These are phyloP conservation scores for Bradypodion ventrale DNA, from an alignment of 2,797 vertebrate species.

Conservation along the genomic window DNA sequence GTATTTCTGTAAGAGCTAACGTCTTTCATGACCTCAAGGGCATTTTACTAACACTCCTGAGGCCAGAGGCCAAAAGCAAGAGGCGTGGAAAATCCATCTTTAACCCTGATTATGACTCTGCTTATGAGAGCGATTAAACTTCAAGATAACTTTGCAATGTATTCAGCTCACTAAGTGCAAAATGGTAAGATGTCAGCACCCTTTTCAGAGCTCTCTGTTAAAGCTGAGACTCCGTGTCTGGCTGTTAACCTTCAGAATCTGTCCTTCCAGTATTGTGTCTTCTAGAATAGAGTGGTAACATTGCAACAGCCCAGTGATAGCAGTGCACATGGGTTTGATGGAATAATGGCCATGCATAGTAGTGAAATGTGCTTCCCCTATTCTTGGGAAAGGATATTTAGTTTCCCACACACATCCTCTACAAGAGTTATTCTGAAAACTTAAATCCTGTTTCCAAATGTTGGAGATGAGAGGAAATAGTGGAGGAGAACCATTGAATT, in stretches of 20 bases:
- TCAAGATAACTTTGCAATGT: conserved; percentile 11
- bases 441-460: too few relatives aligned
- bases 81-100: background rate
- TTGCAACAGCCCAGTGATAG: conserved; percentile 34
- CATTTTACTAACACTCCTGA: conserved; percentile 1
- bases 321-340: conserved; percentile 38
- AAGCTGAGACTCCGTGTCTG: conserved; percentile 58
- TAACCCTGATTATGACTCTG: conserved; percentile 14
- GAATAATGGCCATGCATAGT: background rate
- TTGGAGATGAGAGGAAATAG: too few relatives aligned
- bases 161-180: conserved; percentile 55
- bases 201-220: conserved; percentile 70
- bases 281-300: conserved; percentile 62
- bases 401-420: too few relatives aligned
- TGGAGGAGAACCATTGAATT: too few relatives aligned
- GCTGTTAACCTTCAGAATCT: conserved; percentile 54
- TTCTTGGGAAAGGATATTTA: background rate
- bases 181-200: conserved; percentile 80
- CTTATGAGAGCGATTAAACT: conserved; percentile 4
- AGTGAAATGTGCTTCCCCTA: background rate
- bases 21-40: conserved; percentile 14
- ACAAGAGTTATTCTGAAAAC: too few relatives aligned
- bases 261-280: conserved; percentile 53
- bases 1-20: background rate
- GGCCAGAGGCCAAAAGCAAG: conserved; percentile 5